Conservation (phyloP, 2,113 vertebrate species). For the Rhinolophus sinicus region DNA sequence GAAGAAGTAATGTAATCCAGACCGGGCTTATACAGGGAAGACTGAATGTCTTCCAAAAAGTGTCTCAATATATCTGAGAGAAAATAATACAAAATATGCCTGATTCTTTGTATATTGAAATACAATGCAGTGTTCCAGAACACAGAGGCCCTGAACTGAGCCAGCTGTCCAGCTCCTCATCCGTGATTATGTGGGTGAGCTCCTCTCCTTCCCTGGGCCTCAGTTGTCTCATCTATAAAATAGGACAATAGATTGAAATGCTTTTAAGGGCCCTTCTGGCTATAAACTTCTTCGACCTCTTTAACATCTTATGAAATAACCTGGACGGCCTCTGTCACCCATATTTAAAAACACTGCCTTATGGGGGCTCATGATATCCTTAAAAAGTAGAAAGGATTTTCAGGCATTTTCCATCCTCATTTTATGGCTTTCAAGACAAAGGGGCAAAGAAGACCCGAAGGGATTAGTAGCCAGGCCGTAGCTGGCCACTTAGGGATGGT, state of each 20-base stretch:
- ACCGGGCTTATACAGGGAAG: neutral
- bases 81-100: neutral
- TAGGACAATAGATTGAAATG: neutral
- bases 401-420: neutral
- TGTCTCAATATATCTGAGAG: neutral
- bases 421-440: neutral
- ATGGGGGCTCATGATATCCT: neutral
- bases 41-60: neutral
- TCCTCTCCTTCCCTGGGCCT: neutral
- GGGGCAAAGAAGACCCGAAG: neutral
- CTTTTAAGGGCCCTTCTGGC: neutral
- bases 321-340: neutral
- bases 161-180: neutral
- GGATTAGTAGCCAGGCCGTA: neutral
- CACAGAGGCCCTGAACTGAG: fast-evolving
- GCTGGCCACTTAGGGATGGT: neutral
- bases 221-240: neutral
- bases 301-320: neutral
- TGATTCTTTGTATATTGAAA: too few species aligned
- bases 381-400: neutral
- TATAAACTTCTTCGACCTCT: neutral
- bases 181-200: neutral
- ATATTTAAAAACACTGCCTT: neutral
- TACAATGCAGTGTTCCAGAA: neutral
- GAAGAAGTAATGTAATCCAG: neutral